Conservation (phyloP, 2,113 vertebrate genomes). For the Xenus cinereus region DNA sequence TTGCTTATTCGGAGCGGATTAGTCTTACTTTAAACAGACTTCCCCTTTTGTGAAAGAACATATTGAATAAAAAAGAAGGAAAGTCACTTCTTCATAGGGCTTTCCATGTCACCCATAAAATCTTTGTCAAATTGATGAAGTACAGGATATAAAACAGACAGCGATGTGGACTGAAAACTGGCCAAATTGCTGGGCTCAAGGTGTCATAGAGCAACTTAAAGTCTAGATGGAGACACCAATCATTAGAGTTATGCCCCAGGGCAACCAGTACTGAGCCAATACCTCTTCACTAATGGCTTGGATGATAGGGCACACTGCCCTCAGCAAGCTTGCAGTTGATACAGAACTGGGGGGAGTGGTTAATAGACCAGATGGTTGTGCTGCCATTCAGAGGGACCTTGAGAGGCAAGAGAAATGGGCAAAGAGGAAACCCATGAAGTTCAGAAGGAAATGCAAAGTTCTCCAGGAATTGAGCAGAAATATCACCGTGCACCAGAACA, state of each 20-base stretch:
- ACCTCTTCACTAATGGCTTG: not conserved
- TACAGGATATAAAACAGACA: not conserved
- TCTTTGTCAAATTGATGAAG: not conserved
- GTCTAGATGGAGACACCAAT: not conserved
- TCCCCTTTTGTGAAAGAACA: not conserved
- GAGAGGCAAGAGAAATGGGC: not conserved
- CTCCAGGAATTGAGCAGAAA: not conserved
- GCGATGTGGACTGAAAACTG: not conserved
- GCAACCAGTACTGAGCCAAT: not conserved
- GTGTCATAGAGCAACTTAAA: not conserved
- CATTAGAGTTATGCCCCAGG: not conserved
- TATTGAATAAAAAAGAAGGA: not conserved
- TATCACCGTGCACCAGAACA: not conserved
- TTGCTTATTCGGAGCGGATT: not conserved
- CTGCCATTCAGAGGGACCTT: not conserved
- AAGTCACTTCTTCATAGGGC: not conserved
- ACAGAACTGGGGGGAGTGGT: not conserved
- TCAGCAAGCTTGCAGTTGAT: not conserved
- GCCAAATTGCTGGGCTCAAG: not conserved
- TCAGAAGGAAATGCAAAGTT: not conserved
- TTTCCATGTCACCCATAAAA: not conserved
- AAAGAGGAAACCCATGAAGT: not conserved
- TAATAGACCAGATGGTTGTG: not conserved
- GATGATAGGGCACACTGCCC: not conserved
- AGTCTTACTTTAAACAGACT: not conserved